phyloP scores from a whole-genome alignment of 2,888 invertebrate genomes.

The Coremacera marginata region DNA sequence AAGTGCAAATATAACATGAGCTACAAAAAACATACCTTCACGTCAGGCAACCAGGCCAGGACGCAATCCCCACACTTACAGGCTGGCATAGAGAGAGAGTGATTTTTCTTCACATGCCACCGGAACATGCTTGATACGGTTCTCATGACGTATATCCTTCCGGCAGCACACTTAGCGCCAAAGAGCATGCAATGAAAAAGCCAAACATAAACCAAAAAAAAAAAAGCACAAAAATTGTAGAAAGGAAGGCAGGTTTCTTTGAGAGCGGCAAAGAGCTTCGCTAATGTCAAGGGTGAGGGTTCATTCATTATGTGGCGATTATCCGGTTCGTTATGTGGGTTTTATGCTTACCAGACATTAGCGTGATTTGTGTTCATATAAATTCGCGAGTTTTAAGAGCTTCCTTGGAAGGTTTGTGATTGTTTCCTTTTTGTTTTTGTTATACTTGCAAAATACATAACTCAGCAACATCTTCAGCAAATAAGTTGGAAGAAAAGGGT shows the following conservation, averaged over 20 bases:
- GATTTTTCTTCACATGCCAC: constrained; percentile 18
- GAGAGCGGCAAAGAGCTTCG: background rate
- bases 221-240: background rate
- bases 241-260: background rate
- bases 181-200: background rate
- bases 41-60: background rate
- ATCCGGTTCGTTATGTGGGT: constrained; percentile 39
- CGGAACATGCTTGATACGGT: constrained; percentile 25
- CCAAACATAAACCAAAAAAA: background rate
- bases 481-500: background rate
- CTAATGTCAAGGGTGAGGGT: constrained; percentile 31
- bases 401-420: background rate
- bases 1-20: constrained; percentile 21
- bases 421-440: background rate
- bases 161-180: constrained; percentile 8
- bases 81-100: background rate
- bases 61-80: background rate
- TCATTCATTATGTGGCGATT: constrained; percentile 37
- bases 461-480: background rate
- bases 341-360: constrained; percentile 26
- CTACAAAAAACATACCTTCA: constrained; percentile 12
- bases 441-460: constrained; percentile 1
- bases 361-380: constrained; percentile 27
- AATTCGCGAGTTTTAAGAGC: constrained; percentile 33
- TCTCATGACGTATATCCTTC: constrained; percentile 30